These are phyloP conservation scores for Epinotia demarniana DNA, from an alignment of 2,888 invertebrate species.

Conservation along the genomic window DNA sequence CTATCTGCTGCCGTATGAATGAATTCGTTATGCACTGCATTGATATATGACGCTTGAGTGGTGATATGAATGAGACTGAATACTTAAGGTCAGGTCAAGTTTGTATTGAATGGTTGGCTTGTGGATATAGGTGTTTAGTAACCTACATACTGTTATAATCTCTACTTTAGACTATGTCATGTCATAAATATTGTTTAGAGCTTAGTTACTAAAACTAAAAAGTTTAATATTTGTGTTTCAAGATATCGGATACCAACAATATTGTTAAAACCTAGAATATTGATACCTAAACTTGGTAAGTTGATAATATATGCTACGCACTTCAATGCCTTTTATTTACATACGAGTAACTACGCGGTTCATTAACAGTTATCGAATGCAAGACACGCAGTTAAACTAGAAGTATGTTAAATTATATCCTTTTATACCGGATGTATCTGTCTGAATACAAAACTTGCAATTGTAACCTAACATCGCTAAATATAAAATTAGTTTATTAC, in stretches of 20 bases:
- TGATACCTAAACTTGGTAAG: not conserved
- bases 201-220: too few relatives aligned
- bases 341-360: not conserved
- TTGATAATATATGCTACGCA: not conserved
- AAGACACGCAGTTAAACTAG: not conserved
- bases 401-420: constrained; percentile 2
- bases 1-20: constrained; percentile 31
- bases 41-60: constrained; percentile 15
- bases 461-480: not conserved
- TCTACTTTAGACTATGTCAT: not conserved
- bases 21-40: constrained; percentile 26
- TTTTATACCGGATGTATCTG: not conserved
- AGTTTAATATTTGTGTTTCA: too few relatives aligned
- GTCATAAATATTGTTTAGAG: too few relatives aligned
- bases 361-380: constrained; percentile 8
- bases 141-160: not conserved
- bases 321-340: not conserved
- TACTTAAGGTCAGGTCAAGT: not conserved
- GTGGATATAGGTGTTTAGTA: not conserved
- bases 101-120: not conserved
- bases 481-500: not conserved
- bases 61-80: not conserved
- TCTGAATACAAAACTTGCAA: constrained; percentile 18
- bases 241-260: too few relatives aligned
- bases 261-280: too few relatives aligned